Evolutionary conservation across 2,888 invertebrate genomes (phyloP).

Genomic region (Bibio marci): DNA sequence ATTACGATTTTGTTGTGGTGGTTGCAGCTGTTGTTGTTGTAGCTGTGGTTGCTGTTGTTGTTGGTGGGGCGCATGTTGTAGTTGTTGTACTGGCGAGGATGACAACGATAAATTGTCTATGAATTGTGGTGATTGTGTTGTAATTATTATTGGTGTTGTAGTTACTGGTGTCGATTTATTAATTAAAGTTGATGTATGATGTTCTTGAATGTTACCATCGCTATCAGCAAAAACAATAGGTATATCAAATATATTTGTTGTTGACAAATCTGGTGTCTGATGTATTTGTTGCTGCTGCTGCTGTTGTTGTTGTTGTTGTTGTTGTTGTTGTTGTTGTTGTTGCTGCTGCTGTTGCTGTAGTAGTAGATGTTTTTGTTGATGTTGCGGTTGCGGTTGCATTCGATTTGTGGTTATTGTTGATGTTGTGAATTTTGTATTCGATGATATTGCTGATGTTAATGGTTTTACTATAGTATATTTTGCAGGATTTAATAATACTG

Average conservation of each 20-base stretch:
- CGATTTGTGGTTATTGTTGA: conserved; percentile 2
- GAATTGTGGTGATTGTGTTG: neutral
- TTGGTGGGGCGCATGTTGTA: neutral
- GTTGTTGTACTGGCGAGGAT: neutral
- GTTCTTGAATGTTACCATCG: conserved; percentile 22
- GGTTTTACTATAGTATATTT: conserved; percentile 26
- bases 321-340: neutral
- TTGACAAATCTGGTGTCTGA: conserved; percentile 29
- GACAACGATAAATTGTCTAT: too few relatives aligned
- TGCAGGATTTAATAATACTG: conserved; percentile 13
- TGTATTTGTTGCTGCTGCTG: conserved; percentile 12
- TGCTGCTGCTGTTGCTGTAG: too few relatives aligned
- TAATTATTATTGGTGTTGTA: conserved; percentile 1
- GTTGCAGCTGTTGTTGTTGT: too few relatives aligned
- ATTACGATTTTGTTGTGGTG: neutral
- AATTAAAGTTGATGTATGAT: neutral
- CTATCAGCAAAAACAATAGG: conserved; percentile 50
- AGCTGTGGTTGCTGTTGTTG: neutral
- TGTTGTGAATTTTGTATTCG: neutral
- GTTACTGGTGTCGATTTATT: conserved; percentile 7
- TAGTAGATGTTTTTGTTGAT: conserved; percentile 11
- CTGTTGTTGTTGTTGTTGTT: conserved; percentile 1
- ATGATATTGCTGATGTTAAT: conserved; percentile 12
- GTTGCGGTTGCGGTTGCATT: conserved; percentile 2
- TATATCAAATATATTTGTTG: conserved; percentile 41